Conservation (phyloP, 1,140 invertebrate species). For the Aphelenchoides avenae region DNA sequence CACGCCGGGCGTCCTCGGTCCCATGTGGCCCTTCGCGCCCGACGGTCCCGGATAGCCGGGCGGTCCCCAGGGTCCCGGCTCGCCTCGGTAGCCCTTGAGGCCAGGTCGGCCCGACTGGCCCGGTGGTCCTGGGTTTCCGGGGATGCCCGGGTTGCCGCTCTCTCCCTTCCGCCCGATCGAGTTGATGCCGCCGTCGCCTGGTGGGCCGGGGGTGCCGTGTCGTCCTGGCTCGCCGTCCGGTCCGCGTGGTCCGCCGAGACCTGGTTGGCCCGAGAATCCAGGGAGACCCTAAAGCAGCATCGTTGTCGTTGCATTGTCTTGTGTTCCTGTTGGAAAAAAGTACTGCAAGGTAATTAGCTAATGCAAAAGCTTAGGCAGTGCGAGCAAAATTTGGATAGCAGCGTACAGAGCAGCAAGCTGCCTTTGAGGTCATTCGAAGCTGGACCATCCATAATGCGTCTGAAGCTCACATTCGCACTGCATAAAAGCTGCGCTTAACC, state of each 20-base stretch:
- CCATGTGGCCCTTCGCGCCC: slow-evolving; percentile 53
- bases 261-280: slow-evolving; percentile 49
- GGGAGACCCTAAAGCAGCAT: slow-evolving; percentile 18
- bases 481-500: no score
- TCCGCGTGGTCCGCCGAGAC: slow-evolving; percentile 41
- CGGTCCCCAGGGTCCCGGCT: slow-evolving; percentile 50
- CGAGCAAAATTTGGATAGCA: no score
- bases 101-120: slow-evolving; percentile 38
- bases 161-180: slow-evolving; percentile 54
- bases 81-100: slow-evolving; percentile 54
- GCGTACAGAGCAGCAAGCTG: no score
- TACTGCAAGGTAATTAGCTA: no score
- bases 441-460: no score
- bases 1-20: slow-evolving; percentile 51
- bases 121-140: slow-evolving; percentile 41
- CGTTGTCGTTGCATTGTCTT: slow-evolving; percentile 3
- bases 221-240: slow-evolving; percentile 35
- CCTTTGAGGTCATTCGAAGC: no score
- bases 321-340: not conserved
- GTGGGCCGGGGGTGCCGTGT: slow-evolving; percentile 41
- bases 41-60: slow-evolving; percentile 52
- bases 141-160: slow-evolving; percentile 37
- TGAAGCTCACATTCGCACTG: no score
- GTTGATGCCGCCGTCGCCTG: slow-evolving; percentile 56
- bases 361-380: no score